Evolutionary conservation across 2,113 vertebrate species (phyloP).

Genomic region (Ammospiza nelsoni): DNA sequence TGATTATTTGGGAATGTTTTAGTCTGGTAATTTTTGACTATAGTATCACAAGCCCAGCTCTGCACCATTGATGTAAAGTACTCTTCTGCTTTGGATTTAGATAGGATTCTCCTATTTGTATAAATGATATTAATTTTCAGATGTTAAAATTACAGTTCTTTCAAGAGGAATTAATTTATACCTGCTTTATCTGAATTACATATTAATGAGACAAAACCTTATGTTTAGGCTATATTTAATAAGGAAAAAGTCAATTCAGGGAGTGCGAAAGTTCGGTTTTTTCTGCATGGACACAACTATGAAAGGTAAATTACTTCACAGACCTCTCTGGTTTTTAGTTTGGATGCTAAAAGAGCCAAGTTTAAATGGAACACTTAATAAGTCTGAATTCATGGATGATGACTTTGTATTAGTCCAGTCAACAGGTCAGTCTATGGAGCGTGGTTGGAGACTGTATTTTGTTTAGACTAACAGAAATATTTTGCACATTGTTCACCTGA

Average conservation of each 20-base stretch:
- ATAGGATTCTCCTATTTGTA: not conserved
- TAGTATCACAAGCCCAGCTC: not conserved
- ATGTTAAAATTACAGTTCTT: not conserved
- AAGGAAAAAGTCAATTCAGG: conserved; percentile 13
- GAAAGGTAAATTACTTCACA: conserved; percentile 55
- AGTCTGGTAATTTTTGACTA: not conserved
- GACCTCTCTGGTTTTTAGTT: conserved; percentile 30
- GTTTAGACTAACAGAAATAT: conserved; percentile 49
- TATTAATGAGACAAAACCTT: not conserved
- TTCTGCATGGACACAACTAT: conserved; percentile 3
- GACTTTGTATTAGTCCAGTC: conserved; percentile 44
- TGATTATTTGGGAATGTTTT: not conserved
- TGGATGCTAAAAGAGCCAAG: conserved; percentile 32
- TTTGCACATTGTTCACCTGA: conserved; percentile 39
- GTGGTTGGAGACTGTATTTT: not conserved
- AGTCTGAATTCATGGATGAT: conserved; percentile 41
- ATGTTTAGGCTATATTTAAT: not conserved
- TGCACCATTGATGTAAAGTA: not conserved
- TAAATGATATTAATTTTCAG: not conserved
- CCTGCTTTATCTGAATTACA: not conserved
- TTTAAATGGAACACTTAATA: conserved; percentile 41
- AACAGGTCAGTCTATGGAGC: conserved; percentile 39
- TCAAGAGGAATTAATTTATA: not conserved
- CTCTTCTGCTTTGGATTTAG: not conserved
- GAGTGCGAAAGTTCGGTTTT: conserved; percentile 9